A percentile compares a stretch with the other conserved stretches of the same genome.
Conservation (phyloP, 2,888 invertebrate species). For the Campoplex nolae region DNA sequence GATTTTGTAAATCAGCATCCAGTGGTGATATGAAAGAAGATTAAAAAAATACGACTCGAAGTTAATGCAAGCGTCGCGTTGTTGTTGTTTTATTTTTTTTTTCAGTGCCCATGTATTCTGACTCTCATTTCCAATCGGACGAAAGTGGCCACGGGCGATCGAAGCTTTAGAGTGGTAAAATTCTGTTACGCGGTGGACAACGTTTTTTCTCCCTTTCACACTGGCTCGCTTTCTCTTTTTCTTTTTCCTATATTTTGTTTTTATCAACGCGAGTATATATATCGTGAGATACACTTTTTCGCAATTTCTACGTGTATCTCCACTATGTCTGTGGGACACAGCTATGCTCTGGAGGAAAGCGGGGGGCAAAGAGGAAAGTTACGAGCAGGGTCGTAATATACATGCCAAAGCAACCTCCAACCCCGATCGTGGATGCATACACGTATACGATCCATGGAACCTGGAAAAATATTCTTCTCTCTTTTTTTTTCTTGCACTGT, state of each 20-base stretch:
- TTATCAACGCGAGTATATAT: not conserved
- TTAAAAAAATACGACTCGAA: not conserved
- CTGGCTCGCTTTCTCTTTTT: not conserved
- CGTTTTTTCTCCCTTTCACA: slow-evolving; percentile 21
- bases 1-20: not conserved
- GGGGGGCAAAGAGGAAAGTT: slow-evolving; percentile 33
- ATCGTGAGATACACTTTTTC: slow-evolving; percentile 30
- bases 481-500: not conserved
- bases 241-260: slow-evolving; percentile 32
- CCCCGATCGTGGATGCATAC: slow-evolving; percentile 16
- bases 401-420: slow-evolving; percentile 48
- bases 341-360: not conserved
- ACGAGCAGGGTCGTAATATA: slow-evolving; percentile 56
- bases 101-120: not conserved
- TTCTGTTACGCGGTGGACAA: slow-evolving; percentile 26
- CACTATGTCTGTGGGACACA: slow-evolving; percentile 7
- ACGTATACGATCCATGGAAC: slow-evolving; percentile 22
- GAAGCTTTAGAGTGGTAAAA: slow-evolving; percentile 41
- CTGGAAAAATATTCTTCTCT: slow-evolving; percentile 46
- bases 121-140: slow-evolving; percentile 29
- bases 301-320: slow-evolving; percentile 29
- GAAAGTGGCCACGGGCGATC: slow-evolving; percentile 28
- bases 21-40: not conserved
- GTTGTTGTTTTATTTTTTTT: not conserved
- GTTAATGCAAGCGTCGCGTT: not conserved